Evolutionary conservation across 2,113 vertebrate species (phyloP), one percentile per base, ranked within the genome.

Genomic region (Notothenia coriiceps): DNA sequence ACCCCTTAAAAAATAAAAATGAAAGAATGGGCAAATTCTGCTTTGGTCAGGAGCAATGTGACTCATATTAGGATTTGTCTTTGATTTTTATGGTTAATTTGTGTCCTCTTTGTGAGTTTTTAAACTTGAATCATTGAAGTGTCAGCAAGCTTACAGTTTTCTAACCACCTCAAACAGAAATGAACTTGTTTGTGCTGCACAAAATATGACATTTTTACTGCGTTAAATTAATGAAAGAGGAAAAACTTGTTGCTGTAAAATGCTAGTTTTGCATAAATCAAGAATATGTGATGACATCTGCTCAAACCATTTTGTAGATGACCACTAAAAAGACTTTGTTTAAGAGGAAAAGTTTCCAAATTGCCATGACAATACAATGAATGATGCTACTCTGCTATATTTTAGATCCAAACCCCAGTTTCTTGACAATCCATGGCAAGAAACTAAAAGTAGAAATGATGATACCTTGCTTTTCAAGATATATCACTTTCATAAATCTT

Each of bases 121-220:
- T 50, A 43, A 73, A 74, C 63, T 43, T n/a, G 33, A 74, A 77
- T 70, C 74, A 70, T 66, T 68, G 12, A 65, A 40, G 51, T 72
- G 70, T 74, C 43, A 43, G 60, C 54, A 77, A 43, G 60, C 54
- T 75, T 67, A 55, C 59, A 79, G 80, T 63, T 64, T 80, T 77
- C 52, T 46, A 54, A 59, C 74, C 78, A 86, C 84, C 76, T 77
- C 84, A 92, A 83, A 89, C 69, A 80, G 71, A 88, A 86, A n/a
- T 79, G 69, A 40, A 40, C 6, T 40, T 40, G 35, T 40, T 40
- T 40, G 35, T 40, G 35, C 35, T 70, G 57, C 55, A 59, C 59
- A 62, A 46, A 46, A 74, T 59, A 17, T 46, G 68, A 70, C 35
- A 59, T 52, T 59, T n/a, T 73, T 2, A 33, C 51, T 65, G 33